These are phyloP conservation scores for Deroptyus accipitrinus DNA, from an alignment of 2,113 vertebrate species.

Conservation along the genomic window DNA sequence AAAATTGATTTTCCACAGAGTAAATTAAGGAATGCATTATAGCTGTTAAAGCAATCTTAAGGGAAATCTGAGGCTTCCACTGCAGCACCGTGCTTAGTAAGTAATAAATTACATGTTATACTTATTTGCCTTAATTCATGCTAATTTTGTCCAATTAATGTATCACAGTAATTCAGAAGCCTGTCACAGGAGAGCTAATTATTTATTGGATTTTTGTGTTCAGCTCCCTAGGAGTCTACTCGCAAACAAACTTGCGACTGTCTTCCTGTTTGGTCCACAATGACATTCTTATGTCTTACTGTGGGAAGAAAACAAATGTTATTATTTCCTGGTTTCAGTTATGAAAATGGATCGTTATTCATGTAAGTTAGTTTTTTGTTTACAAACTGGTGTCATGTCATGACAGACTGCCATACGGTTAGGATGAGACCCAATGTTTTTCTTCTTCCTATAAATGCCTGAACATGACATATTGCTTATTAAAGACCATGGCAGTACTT, in stretches of 20 bases:
- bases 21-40: slow-evolving; percentile 99
- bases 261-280: slow-evolving; percentile 75
- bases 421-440: slow-evolving; percentile 58
- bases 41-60: slow-evolving; percentile 99
- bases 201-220: slow-evolving; percentile 93
- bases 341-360: slow-evolving; percentile 70
- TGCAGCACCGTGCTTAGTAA: slow-evolving; percentile 97
- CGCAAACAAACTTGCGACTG: slow-evolving; percentile 87
- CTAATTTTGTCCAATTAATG: slow-evolving; percentile 99
- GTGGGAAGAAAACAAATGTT: slow-evolving; percentile 48
- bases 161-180: slow-evolving; percentile 96
- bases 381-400: slow-evolving; percentile 55
- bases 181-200: slow-evolving; percentile 99
- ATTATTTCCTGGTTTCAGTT: slow-evolving; percentile 64
- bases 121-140: slow-evolving; percentile 99
- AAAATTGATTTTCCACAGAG: slow-evolving; percentile 99
- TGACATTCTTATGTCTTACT: slow-evolving; percentile 77
- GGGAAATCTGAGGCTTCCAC: slow-evolving; percentile 98
- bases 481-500: neutral
- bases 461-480: slow-evolving; percentile 14
- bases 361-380: slow-evolving; percentile 64
- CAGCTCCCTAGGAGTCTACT: slow-evolving; percentile 84
- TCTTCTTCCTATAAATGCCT: neutral
- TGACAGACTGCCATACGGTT: slow-evolving; percentile 65
- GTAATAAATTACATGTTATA: slow-evolving; percentile 99